phyloP scores from a whole-genome alignment of 53 echinoderm and acorn worm species.

The Luidia sarsii region DNA sequence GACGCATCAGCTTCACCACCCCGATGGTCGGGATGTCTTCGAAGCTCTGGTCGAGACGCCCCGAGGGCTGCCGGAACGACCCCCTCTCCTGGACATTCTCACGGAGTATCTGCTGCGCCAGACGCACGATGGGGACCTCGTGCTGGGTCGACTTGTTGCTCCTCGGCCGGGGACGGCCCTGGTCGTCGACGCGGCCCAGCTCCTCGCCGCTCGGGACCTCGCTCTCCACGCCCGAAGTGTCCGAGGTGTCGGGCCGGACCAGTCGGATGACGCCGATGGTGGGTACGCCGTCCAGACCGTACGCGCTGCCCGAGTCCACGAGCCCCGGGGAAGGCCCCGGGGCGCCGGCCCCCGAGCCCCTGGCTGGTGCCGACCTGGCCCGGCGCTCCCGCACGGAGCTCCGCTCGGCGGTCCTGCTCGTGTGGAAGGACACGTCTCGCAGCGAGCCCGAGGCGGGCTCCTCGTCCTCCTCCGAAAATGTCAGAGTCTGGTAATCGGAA shows the following conservation, averaged over 20 bases:
- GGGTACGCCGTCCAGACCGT: conserved; percentile 27
- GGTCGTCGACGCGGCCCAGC: conserved; percentile 10
- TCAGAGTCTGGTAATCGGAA: not conserved
- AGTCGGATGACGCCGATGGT: conserved; percentile 58
- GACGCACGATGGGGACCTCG: conserved; percentile 23
- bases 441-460: conserved; percentile 4
- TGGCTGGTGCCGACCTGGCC: conserved; percentile 47
- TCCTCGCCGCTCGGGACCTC: conserved; percentile 45
- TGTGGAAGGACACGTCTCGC: conserved; percentile 18
- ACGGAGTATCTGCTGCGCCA: conserved; percentile 45
- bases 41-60: not conserved
- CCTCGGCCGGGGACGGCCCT: not conserved
- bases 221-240: conserved; percentile 41
- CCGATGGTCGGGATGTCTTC: conserved; percentile 47
- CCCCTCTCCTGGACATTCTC: conserved; percentile 28
- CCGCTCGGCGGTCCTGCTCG: conserved; percentile 31
- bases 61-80: conserved; percentile 5
- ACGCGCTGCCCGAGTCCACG: not conserved
- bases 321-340: not conserved
- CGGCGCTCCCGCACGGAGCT: conserved; percentile 29
- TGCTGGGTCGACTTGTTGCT: conserved; percentile 15
- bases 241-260: conserved; percentile 42
- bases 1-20: conserved; percentile 38
- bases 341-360: not conserved
- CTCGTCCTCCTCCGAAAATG: conserved; percentile 51